These are phyloP conservation scores for Gallinago jamesoni DNA, from an alignment of 2,113 vertebrate genomes.

Conservation along the genomic window DNA sequence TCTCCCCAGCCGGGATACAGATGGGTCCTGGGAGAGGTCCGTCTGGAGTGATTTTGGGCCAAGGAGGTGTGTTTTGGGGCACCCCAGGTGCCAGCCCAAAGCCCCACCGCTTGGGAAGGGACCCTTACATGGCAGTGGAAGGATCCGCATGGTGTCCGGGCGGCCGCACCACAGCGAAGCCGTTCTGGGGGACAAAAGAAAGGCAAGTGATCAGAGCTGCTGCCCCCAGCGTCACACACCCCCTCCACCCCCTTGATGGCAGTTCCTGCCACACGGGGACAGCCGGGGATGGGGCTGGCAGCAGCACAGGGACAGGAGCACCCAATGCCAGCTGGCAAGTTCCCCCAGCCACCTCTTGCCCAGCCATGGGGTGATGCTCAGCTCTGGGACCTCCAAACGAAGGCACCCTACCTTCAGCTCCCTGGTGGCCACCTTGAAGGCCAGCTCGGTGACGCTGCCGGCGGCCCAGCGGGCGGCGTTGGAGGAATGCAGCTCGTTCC, in stretches of 20 bases:
- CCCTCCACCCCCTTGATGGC: accelerated
- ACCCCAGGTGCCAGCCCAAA: not conserved
- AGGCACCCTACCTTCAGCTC: conserved; percentile 85
- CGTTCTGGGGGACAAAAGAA: conserved; percentile 80
- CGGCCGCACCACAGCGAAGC: conserved; percentile 92
- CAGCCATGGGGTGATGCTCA: accelerated
- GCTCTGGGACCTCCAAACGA: not conserved
- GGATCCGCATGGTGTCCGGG: conserved; percentile 90
- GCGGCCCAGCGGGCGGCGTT: conserved; percentile 88
- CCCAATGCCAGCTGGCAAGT: accelerated
- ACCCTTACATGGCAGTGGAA: conserved; percentile 87
- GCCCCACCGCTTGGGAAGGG: not conserved
- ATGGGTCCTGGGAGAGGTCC: not conserved
- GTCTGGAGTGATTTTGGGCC: not conserved
- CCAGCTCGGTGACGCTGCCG: conserved; percentile 88
- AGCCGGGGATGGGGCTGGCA: accelerated
- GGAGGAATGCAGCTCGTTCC: conserved; percentile 94
- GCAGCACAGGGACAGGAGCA: not conserved
- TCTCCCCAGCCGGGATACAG: accelerated
- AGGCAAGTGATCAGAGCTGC: not conserved
- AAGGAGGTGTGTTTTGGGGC: accelerated
- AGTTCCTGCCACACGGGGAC: not conserved
- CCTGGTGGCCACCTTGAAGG: conserved; percentile 87
- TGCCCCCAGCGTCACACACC: accelerated
- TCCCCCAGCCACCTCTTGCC: not conserved